A percentile compares a stretch with the other conserved stretches of the same genome.
These are phyloP conservation scores for Tympanuchus pallidicinctus DNA, from an alignment of 2,113 vertebrate species.

Conservation along the genomic window DNA sequence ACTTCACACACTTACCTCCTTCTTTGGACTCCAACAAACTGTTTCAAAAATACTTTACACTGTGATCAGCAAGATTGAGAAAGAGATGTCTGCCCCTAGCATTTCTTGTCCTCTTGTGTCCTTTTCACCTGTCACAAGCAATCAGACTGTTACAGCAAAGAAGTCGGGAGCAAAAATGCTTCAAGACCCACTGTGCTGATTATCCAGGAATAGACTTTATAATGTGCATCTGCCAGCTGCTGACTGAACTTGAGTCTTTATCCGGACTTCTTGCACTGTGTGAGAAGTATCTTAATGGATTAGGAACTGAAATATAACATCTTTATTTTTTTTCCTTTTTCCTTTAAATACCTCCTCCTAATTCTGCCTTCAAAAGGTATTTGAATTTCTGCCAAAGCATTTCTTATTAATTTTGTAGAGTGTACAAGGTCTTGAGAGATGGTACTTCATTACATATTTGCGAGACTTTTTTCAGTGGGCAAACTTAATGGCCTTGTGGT, in stretches of 20 bases:
- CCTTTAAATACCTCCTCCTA: background rate
- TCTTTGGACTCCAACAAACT: background rate
- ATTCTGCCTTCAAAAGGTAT: background rate
- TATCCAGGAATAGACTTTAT: background rate
- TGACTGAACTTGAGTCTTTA: background rate
- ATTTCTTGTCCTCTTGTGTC: constrained; percentile 31
- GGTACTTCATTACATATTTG: background rate
- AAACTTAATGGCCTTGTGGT: background rate
- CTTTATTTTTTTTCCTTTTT: background rate
- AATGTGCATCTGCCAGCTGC: background rate
- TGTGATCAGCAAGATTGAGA: constrained; percentile 33
- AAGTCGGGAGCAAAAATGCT: background rate
- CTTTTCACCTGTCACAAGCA: constrained; percentile 56
- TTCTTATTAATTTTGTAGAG: background rate
- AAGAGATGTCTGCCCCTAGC: background rate
- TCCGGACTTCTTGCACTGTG: background rate
- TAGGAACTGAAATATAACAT: background rate
- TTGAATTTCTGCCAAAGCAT: background rate
- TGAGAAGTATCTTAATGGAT: background rate
- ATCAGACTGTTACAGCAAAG: background rate
- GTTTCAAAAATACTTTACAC: background rate
- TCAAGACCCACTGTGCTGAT: background rate
- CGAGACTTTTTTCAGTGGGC: background rate
- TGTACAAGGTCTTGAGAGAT: background rate
- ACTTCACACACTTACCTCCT: background rate